These are phyloP conservation scores for Drosophila littoralis DNA, from an alignment of 1,140 invertebrate species.

Conservation along the genomic window DNA sequence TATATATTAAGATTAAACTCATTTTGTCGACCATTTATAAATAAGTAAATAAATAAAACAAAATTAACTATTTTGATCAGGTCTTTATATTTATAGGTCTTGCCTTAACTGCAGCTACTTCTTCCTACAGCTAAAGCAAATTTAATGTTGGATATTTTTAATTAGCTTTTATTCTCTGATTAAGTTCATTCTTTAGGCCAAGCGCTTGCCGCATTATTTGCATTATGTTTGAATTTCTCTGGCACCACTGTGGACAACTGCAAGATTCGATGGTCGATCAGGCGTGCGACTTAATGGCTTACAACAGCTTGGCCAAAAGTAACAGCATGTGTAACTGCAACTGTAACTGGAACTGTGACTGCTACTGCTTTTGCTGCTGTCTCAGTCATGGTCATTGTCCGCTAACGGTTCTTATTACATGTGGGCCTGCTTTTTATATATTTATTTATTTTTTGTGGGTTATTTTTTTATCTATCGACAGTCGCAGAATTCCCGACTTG, in stretches of 20 bases:
- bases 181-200: too few species aligned
- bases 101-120: too few species aligned
- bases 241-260: conserved; percentile 3
- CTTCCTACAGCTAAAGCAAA: too few species aligned
- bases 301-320: conserved; percentile 16
- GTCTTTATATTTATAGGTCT: too few species aligned
- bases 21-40: too few species aligned
- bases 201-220: neutral
- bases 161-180: too few species aligned
- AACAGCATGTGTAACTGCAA: conserved; percentile 26
- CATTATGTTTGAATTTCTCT: neutral
- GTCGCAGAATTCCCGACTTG: conserved; percentile 53
- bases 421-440: conserved; percentile 37
- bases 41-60: too few species aligned
- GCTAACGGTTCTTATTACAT: conserved; percentile 61
- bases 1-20: too few species aligned
- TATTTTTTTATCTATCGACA: conserved; percentile 46
- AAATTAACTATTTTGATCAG: too few species aligned
- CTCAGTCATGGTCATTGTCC: conserved; percentile 73
- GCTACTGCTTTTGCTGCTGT: conserved; percentile 13
- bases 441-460: conserved; percentile 24
- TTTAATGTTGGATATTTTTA: too few species aligned
- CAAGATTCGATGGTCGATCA: conserved; percentile 19
- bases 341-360: conserved; percentile 25
- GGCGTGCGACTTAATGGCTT: conserved; percentile 17